These are phyloP conservation scores for Bactericera cockerelli DNA, from an alignment of 1,140 invertebrate species.

Conservation along the genomic window DNA sequence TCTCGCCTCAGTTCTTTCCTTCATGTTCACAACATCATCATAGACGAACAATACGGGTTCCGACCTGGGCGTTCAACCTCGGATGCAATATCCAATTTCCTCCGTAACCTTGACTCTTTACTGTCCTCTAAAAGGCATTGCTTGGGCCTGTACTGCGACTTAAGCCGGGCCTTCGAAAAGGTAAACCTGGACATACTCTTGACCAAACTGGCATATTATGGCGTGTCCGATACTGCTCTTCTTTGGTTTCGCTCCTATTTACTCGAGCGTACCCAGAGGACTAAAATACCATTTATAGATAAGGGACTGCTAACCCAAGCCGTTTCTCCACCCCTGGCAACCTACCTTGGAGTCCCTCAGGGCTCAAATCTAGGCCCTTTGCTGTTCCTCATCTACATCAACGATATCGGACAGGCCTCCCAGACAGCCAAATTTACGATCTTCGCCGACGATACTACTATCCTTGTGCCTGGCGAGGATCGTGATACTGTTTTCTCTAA, in stretches of 20 bases:
- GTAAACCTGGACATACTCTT: slow-evolving; percentile 12
- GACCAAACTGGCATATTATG: slow-evolving; percentile 8
- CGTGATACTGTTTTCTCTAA: neutral
- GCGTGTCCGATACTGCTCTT: neutral
- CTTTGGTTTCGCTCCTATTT: slow-evolving; percentile 12
- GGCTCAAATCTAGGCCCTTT: neutral
- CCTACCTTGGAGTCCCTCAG: neutral
- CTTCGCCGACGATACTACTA: neutral
- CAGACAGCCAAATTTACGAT: neutral
- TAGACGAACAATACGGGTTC: slow-evolving; percentile 12
- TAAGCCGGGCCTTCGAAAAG: slow-evolving; percentile 14
- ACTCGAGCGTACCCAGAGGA: slow-evolving; percentile 1
- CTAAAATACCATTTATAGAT: slow-evolving; percentile 5
- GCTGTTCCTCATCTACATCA: neutral
- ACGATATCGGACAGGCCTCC: neutral
- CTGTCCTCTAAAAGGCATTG: slow-evolving; percentile 1
- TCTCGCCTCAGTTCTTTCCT: neutral
- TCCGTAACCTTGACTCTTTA: neutral
- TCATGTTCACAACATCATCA: neutral
- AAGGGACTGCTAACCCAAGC: neutral
- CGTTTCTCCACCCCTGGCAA: neutral
- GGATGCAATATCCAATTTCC: slow-evolving; percentile 4
- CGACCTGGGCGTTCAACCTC: neutral
- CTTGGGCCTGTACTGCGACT: slow-evolving; percentile 12
- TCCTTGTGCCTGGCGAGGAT: neutral